Percentiles rank a stretch among this genome's conserved stretches.
phyloP scores from a whole-genome alignment of 2,797 vertebrate species.

The Spheniscus humboldti region DNA sequence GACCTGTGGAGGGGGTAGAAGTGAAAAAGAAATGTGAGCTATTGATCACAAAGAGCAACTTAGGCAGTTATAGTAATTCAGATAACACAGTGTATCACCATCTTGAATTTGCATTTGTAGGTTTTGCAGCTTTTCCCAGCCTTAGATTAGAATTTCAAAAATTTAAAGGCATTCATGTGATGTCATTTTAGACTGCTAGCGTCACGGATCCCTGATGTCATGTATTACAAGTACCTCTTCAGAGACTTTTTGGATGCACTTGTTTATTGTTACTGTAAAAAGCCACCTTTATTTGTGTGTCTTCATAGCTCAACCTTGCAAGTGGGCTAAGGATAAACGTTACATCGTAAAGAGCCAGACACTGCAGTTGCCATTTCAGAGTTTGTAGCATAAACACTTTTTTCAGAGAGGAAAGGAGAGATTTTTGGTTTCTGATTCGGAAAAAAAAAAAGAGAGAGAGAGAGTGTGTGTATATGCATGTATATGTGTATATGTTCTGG shows the following conservation, averaged over 20 bases:
- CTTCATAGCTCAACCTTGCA: not conserved
- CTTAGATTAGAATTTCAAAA: not conserved
- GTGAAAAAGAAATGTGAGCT: not conserved
- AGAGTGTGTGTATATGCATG: not conserved
- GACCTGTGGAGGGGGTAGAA: not conserved
- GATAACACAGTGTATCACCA: not conserved
- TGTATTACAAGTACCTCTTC: rapidly evolving
- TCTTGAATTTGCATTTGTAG: not conserved
- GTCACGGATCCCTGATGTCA: not conserved
- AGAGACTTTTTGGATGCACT: not conserved
- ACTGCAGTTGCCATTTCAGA: not conserved
- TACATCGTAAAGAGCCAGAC: not conserved
- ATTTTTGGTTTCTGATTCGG: not conserved
- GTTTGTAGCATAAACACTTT: not conserved
- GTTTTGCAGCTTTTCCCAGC: not conserved
- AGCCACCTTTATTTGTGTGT: not conserved
- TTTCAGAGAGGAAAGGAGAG: not conserved
- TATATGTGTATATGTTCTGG: not conserved
- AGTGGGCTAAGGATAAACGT: not conserved
- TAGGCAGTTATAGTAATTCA: not conserved
- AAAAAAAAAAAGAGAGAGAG: not conserved
- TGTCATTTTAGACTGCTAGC: not conserved
- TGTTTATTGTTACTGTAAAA: not conserved
- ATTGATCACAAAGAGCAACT: not conserved
- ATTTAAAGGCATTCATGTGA: not conserved